Evolutionary conservation across 64 coral and sea anemone species (phyloP).

Genomic region (Hydrozoanthus tunicans): DNA sequence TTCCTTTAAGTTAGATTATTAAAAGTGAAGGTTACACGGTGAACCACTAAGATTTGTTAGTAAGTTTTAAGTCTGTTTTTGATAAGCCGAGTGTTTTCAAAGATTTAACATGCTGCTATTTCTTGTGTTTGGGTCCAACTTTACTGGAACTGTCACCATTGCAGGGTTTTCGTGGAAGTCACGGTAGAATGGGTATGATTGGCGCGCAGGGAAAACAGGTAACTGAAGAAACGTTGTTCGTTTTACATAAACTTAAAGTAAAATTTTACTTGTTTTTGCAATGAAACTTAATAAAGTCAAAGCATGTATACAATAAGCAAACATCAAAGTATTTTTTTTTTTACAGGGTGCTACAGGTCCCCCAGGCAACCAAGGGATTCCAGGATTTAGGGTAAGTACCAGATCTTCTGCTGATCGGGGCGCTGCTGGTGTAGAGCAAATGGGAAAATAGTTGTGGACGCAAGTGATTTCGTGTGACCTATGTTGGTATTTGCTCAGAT

Average conservation of each 20-base stretch:
- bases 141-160: background rate
- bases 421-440: no score
- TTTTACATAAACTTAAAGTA: background rate
- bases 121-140: background rate
- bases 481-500: no score
- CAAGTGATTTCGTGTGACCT: no score
- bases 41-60: no score
- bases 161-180: constrained; percentile 34
- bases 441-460: no score
- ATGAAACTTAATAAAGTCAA: background rate
- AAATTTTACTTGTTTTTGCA: no score
- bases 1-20: no score
- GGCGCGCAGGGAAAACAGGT: constrained; percentile 49
- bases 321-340: background rate
- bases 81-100: no score
- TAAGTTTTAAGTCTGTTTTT: no score
- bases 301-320: background rate
- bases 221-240: background rate
- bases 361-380: background rate
- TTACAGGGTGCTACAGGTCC: constrained; percentile 22
- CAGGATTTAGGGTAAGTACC: background rate
- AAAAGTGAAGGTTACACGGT: no score
- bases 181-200: constrained; percentile 49
- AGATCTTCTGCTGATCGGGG: no score
- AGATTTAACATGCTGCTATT: background rate